Evolutionary conservation across 2,113 vertebrate genomes (phyloP), one percentile per base, ranked within the genome.

Genomic region (Caloenas nicobarica): DNA sequence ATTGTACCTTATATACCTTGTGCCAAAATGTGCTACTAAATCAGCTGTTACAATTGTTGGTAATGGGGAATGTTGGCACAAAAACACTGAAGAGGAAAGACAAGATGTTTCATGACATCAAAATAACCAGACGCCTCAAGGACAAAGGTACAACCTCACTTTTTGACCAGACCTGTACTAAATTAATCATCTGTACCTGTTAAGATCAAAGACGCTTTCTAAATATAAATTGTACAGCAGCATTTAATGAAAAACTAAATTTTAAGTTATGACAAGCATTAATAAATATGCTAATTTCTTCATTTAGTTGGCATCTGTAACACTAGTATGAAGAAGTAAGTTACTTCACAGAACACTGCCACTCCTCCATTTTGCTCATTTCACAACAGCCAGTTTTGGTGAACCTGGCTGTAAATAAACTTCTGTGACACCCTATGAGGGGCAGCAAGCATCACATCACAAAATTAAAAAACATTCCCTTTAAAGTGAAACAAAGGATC

Each of bases 181-280:
- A 88, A 81, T 73, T 61, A 78, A 85, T 61, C 54, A 82, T 17
- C 57, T 60, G 61, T 86, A 86, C 74, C 80, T n/a, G 29, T 62
- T 54, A 46, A 93, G 77, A 86, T 70, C 76, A 64, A 82, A 93
- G 81, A 15, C 3, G 0, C 57, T 81, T 91, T 76, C 61, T 85
- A 79, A 89, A 81, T 50, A 65, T 16, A 78, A 91, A 24, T 13
- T 29, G 53, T 17, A 61, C 13, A 57, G 72, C 91, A 91, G 33
- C 76, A 50, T 89, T 88, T 94, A 91, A 89, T 90, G 72, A 84
- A 86, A 87, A 80, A 21, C 22, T 57, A 78, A 73, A 26, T 86
- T 89, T 95, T 71, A 94, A 89, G 58, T 72, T 68, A 93, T 84
- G 90, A 88, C 87, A 96, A 69, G 64, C 69, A 88, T 38, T 71